A percentile compares a stretch with the other conserved stretches of the same genome.
These are phyloP conservation scores for Chionomys nivalis DNA, from an alignment of 2,113 vertebrate species.

Conservation along the genomic window DNA sequence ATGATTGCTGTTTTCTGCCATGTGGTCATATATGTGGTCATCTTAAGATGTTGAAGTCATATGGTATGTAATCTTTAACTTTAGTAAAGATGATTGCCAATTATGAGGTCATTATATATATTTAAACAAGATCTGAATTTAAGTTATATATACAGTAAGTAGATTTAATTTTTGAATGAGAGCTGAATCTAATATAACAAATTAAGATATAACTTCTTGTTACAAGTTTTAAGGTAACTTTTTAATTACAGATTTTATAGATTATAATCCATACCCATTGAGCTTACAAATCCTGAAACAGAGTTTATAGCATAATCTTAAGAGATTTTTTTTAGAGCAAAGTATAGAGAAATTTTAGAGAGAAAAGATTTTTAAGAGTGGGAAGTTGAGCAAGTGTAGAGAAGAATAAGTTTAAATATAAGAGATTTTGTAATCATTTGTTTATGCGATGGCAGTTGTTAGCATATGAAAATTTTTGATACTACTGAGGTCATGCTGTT, in stretches of 20 bases:
- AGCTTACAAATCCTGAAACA: not conserved
- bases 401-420: not conserved
- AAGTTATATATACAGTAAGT: not conserved
- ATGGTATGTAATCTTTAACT: not conserved
- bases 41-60: not conserved
- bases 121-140: not conserved
- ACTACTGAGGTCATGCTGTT: not conserved
- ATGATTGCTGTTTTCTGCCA: no score
- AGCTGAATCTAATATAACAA: not conserved
- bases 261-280: not conserved
- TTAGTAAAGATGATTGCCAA: not conserved
- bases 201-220: not conserved
- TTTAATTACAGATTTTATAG: not conserved
- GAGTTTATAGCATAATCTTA: not conserved
- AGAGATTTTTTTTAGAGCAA: not conserved
- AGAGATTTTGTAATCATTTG: no score
- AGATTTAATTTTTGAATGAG: not conserved
- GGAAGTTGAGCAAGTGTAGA: not conserved
- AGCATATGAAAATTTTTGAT: not conserved
- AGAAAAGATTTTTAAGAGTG: not conserved
- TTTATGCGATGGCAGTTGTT: not conserved
- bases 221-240: not conserved
- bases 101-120: not conserved
- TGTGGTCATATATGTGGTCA: no score
- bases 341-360: not conserved